phyloP scores from a whole-genome alignment of 2,888 invertebrate species.

The Smittia sp. region DNA sequence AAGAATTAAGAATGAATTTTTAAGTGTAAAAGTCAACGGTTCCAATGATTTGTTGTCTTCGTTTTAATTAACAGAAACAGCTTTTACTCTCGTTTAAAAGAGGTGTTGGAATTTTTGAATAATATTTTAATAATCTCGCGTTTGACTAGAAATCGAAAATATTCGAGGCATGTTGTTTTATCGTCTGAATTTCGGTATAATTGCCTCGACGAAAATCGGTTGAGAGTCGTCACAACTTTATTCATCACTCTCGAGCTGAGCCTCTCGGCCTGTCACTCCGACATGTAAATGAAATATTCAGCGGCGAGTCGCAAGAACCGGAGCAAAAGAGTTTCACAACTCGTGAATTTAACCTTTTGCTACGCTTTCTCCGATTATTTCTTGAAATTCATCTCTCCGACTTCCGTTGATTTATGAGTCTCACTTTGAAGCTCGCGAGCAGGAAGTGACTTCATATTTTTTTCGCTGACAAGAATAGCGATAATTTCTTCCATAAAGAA shows the following conservation, averaged over 20 bases:
- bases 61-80: constrained; percentile 30
- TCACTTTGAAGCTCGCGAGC: neutral
- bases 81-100: constrained; percentile 26
- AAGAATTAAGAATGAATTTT: neutral
- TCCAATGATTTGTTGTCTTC: constrained; percentile 36
- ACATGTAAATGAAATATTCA: too few relatives aligned
- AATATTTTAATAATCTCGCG: neutral
- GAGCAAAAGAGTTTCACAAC: too few relatives aligned
- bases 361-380: too few relatives aligned
- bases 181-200: too few relatives aligned
- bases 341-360: too few relatives aligned
- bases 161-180: neutral
- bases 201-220: constrained; percentile 17
- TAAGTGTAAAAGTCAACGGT: neutral
- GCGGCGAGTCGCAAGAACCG: too few relatives aligned
- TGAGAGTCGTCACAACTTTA: too few relatives aligned
- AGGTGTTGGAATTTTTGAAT: constrained; percentile 27
- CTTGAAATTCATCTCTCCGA: too few relatives aligned
- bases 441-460: constrained; percentile 27
- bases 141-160: neutral
- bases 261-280: too few relatives aligned
- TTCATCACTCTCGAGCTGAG: too few relatives aligned
- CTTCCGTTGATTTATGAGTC: too few relatives aligned
- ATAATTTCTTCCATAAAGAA: constrained; percentile 24
- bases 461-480: neutral